Percentiles rank a stretch among this genome's conserved stretches.
Conservation (phyloP, 2,797 vertebrate species). For the Anisognathus igniventris region DNA sequence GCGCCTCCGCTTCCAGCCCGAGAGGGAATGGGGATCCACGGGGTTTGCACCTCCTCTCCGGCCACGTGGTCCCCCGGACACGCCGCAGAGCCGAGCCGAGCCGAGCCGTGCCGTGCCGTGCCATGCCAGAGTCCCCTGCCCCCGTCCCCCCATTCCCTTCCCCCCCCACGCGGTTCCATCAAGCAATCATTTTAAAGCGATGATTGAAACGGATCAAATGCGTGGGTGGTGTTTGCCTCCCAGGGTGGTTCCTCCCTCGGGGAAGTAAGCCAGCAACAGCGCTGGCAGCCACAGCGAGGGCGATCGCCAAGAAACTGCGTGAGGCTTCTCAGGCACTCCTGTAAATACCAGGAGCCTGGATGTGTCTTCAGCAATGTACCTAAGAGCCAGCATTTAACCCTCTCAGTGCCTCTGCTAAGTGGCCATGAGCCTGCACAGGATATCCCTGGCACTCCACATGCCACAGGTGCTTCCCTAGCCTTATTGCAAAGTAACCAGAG, state of each 20-base stretch:
- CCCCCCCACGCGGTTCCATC: background rate
- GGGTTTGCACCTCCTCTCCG: background rate
- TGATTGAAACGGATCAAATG: background rate
- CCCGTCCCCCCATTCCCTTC: fast-evolving
- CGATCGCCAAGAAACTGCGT: background rate
- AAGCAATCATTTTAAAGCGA: constrained; percentile 24
- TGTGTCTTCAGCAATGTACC: background rate
- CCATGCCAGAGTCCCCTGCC: background rate
- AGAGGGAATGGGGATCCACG: constrained; percentile 29
- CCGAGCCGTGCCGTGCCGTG: background rate
- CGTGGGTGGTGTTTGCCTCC: constrained; percentile 31
- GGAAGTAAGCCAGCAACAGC: background rate
- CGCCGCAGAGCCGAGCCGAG: background rate
- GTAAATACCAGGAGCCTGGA: background rate
- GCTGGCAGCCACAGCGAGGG: background rate
- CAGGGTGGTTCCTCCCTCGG: background rate
- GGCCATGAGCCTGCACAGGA: background rate
- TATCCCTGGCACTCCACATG: background rate
- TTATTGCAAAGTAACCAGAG: background rate
- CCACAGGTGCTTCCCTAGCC: background rate
- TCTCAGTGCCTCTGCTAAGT: background rate
- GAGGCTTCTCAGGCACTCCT: background rate
- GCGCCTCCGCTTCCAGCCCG: background rate
- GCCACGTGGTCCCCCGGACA: background rate
- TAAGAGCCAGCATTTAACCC: background rate